phyloP scores from a whole-genome alignment of 1,140 invertebrate genomes.

The Pseudomyrmex gracilis region DNA sequence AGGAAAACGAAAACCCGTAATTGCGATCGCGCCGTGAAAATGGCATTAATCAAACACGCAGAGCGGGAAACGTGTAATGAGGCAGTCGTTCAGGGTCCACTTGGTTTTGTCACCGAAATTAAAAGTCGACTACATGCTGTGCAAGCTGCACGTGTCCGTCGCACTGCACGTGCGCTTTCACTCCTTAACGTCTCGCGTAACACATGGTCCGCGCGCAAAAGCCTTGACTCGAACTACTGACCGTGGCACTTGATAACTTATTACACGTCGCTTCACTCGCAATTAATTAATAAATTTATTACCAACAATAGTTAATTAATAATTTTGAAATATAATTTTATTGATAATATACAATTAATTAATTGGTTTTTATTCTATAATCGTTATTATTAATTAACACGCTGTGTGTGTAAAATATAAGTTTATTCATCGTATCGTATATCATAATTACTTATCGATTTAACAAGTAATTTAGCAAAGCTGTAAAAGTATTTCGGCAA shows the following conservation, averaged over 20 bases:
- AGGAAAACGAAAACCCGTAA: conserved; percentile 39
- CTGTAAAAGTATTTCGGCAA: background rate
- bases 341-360: background rate
- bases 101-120: conserved; percentile 46
- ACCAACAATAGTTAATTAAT: too few relatives aligned
- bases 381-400: too few relatives aligned
- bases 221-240: conserved; percentile 25
- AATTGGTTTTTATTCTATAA: background rate
- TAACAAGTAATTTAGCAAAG: too few relatives aligned
- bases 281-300: background rate
- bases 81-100: conserved; percentile 13
- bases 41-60: conserved; percentile 49
- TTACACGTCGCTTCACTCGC: background rate
- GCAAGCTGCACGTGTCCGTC: conserved; percentile 13
- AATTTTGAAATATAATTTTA: background rate
- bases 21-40: conserved; percentile 42
- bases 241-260: background rate
- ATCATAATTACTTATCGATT: too few relatives aligned
- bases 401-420: too few relatives aligned
- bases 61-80: background rate
- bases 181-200: conserved; percentile 36
- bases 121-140: conserved; percentile 45
- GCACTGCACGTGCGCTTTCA: conserved; percentile 25
- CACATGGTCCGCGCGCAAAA: conserved; percentile 10
- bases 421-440: too few relatives aligned